Evolutionary conservation across 1,140 invertebrate species (phyloP).

Genomic region (Phocides pigmalion): DNA sequence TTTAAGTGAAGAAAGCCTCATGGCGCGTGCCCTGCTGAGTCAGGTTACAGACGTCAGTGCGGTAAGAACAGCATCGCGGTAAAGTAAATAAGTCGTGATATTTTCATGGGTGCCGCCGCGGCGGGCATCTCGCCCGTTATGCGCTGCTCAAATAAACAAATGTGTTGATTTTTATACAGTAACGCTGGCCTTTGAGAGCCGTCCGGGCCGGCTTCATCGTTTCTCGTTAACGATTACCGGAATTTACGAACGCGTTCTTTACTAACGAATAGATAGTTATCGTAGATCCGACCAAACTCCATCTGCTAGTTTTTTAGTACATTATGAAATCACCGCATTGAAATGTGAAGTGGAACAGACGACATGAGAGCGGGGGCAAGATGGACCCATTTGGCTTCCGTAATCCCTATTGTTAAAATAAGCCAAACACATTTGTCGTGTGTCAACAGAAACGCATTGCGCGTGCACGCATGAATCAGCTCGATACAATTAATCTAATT

Average conservation of each 20-base stretch:
- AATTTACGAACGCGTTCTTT: conserved; percentile 37
- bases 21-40: conserved; percentile 59
- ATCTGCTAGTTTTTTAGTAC: not conserved
- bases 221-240: conserved; percentile 52
- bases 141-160: conserved; percentile 56
- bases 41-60: conserved; percentile 64
- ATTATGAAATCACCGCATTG: conserved; percentile 10
- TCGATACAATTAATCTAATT: conserved; percentile 82
- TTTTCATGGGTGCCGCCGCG: conserved; percentile 74
- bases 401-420: conserved; percentile 62
- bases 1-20: conserved; percentile 40
- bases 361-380: not conserved
- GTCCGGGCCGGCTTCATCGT: conserved; percentile 40
- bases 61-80: conserved; percentile 65
- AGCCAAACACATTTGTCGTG: conserved; percentile 67
- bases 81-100: conserved; percentile 82
- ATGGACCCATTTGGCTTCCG: conserved; percentile 30
- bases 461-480: conserved; percentile 76
- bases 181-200: conserved; percentile 57
- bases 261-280: conserved; percentile 1
- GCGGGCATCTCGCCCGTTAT: conserved; percentile 52
- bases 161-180: conserved; percentile 78
- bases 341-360: not conserved
- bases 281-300: conserved; percentile 1
- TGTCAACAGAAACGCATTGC: conserved; percentile 72